Base-by-base conservation (phyloP, 2,888 invertebrate species). In the Pollenia griseotomentosa region DNA sequence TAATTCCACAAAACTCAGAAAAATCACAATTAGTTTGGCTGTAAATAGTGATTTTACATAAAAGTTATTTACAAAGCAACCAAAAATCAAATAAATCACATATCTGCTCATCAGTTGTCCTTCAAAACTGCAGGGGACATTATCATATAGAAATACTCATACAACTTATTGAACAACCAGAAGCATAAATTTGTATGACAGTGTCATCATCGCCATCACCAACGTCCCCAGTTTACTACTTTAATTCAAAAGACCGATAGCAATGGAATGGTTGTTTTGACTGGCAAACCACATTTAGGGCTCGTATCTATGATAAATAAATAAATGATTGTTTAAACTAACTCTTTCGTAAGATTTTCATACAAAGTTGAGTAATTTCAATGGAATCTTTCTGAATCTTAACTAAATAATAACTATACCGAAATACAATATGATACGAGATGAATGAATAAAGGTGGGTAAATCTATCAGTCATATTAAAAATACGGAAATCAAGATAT, bases 271-370 rank as follows among this genome's bases (percentile, higher is more conserved):
- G 42, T 16, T 42, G 63, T 10, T 44, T 57, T 57, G 19, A n/a
- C 33, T 75, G 51, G 77, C 44, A 66, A 83, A 83, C 61, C 68
- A 61, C 59, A 71, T 51, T 51, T 19, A 12, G 12, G 48, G 2
- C 11, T 68, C 11, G 19, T 33, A 61, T 68, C 55, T 71, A 53
- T 80, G 59, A 79, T 59, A 70, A 59, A 59, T 51, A 65, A 65
- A 46, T 70, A 46, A 73, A 59, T 59, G 73, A 59, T 23, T 73
- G 23, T 53, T 71, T 33, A 33, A 80, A 66, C 16, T 68, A 46
- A 46, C 51, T 65, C 63, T 23, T 53, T 55, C 12, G 46, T 66
- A 66, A 66, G 55, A 66, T 78, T 61, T 61, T 40, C 14, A 66
- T 51, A 79, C 14, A 59, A 61, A 42, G 8, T 79, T 59, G n/a